Evolutionary conservation across 2,113 vertebrate genomes (phyloP).

Genomic region (Phrynosoma blainvillii): DNA sequence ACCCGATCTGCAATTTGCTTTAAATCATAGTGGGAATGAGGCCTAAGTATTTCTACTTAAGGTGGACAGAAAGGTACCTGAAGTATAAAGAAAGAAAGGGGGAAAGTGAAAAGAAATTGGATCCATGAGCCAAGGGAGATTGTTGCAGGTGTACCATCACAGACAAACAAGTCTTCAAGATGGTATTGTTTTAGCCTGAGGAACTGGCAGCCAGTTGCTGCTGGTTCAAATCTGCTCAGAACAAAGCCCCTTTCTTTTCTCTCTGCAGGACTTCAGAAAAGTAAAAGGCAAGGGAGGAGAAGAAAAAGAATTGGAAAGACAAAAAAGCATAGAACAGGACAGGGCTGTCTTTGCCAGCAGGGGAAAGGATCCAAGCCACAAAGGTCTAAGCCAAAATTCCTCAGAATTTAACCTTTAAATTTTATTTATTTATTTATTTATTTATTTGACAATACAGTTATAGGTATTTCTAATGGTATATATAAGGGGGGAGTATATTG

Average conservation of each 20-base stretch:
- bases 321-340: background rate
- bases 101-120: slow-evolving; percentile 44
- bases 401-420: slow-evolving; percentile 30
- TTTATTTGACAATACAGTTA: background rate
- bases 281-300: slow-evolving; percentile 56
- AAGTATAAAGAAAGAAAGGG: background rate
- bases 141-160: slow-evolving; percentile 35
- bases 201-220: slow-evolving; percentile 64
- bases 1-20: too few relatives aligned
- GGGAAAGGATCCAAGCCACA: slow-evolving; percentile 39
- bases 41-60: background rate
- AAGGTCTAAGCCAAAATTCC: slow-evolving; percentile 38
- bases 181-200: slow-evolving; percentile 66
- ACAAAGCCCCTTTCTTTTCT: slow-evolving; percentile 69
- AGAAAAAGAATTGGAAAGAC: slow-evolving; percentile 39
- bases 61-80: slow-evolving; percentile 10
- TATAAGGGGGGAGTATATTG: too few relatives aligned
- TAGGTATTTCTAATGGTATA: too few relatives aligned
- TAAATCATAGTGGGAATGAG: too few relatives aligned
- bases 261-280: slow-evolving; percentile 58
- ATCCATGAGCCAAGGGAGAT: slow-evolving; percentile 28
- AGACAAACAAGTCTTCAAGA: slow-evolving; percentile 60
- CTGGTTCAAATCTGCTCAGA: slow-evolving; percentile 59
- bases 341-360: background rate
- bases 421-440: too few relatives aligned